Conservation (phyloP, 2,797 vertebrate species). For the Acanthurus lineatus region DNA sequence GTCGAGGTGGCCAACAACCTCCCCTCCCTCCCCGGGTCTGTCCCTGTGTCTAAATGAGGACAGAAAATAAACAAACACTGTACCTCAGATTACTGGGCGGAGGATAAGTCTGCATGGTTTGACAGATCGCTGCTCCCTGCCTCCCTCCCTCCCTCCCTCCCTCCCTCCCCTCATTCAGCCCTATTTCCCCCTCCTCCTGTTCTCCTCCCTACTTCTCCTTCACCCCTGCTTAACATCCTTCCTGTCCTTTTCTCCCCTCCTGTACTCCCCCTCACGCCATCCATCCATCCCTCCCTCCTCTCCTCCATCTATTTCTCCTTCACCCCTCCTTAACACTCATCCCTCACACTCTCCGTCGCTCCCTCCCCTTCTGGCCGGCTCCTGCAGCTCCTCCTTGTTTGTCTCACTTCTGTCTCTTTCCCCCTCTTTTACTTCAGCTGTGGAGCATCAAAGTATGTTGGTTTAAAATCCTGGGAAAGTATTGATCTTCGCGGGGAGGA, state of each 20-base stretch:
- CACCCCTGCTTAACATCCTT: conserved; percentile 76
- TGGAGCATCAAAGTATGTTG: conserved; percentile 78
- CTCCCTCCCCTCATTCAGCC: conserved; percentile 36
- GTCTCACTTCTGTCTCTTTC: conserved; percentile 61
- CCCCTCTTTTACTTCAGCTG: conserved; percentile 61
- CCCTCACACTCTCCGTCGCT: conserved; percentile 68
- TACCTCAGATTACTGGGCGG: conserved; percentile 83
- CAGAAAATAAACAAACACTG: conserved; percentile 81
- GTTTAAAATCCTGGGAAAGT: conserved; percentile 80
- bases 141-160: conserved; percentile 41
- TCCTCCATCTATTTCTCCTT: conserved; percentile 73
- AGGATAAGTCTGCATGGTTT: conserved; percentile 75
- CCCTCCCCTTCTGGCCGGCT: conserved; percentile 56
- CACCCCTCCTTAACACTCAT: conserved; percentile 76
- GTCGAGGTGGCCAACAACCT: conserved; percentile 64
- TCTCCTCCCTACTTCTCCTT: conserved; percentile 70
- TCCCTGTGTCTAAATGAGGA: conserved; percentile 79
- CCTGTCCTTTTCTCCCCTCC: conserved; percentile 63
- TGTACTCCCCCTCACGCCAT: conserved; percentile 53
- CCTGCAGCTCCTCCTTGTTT: conserved; percentile 67
- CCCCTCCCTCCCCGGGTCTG: conserved; percentile 63
- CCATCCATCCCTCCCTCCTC: conserved; percentile 49
- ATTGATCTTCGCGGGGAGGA: conserved; percentile 76
- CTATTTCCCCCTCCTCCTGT: conserved; percentile 40
- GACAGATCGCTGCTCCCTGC: conserved; percentile 74